Conservation (phyloP, 2,797 vertebrate species). For the Alexandromys oeconomus region DNA sequence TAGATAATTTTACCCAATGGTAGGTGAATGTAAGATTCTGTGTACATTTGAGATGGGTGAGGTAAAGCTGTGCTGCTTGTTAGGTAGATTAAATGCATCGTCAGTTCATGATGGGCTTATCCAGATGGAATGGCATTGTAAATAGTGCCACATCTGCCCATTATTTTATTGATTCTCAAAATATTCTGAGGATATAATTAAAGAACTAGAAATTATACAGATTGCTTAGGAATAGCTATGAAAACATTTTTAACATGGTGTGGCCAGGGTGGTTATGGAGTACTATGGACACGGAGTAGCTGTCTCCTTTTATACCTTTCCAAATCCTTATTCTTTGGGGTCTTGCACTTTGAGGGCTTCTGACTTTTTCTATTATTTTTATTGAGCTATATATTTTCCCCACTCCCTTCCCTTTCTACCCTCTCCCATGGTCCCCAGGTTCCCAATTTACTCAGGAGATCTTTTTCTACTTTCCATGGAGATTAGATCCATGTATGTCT, state of each 20-base stretch:
- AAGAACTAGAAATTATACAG: slow-evolving; percentile 43
- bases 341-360: neutral
- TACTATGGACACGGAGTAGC: neutral
- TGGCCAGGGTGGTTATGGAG: neutral
- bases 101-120: neutral
- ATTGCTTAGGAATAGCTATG: neutral
- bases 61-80: neutral
- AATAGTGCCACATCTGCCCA: neutral
- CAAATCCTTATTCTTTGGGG: neutral
- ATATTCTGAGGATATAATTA: slow-evolving; percentile 28
- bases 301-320: neutral
- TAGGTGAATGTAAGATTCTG: neutral
- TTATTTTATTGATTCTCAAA: slow-evolving; percentile 42
- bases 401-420: too few species aligned
- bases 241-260: neutral
- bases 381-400: too few species aligned
- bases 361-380: neutral
- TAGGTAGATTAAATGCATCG: neutral
- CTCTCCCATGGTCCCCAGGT: too few species aligned
- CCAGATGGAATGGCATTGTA: neutral
- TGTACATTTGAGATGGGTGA: neutral
- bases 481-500: too few species aligned
- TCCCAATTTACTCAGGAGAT: too few species aligned
- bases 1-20: neutral
- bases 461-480: too few species aligned